phyloP scores from a whole-genome alignment of 64 coral and sea anemone genomes.

The Pocillopora verrucosa region DNA sequence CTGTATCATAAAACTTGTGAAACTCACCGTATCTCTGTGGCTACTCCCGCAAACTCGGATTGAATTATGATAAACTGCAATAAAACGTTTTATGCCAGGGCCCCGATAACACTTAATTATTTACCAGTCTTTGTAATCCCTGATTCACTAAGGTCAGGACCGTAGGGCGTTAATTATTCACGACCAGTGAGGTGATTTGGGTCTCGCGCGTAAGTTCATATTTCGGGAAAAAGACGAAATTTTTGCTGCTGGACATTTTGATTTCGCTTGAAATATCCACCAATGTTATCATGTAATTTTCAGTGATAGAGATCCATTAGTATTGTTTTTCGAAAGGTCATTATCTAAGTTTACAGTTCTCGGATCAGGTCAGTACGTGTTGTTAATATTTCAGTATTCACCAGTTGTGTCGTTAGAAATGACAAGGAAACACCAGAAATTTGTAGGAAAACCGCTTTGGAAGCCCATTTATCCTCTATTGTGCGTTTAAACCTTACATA shows the following conservation, averaged over 20 bases:
- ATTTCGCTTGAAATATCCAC: neutral
- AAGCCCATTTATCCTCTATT: neutral
- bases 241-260: neutral
- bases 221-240: neutral
- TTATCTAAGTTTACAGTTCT: neutral
- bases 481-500: neutral
- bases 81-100: constrained; percentile 55
- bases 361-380: constrained; percentile 7
- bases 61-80: constrained; percentile 39
- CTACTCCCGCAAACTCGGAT: constrained; percentile 16
- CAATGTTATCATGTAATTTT: neutral
- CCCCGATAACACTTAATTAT: constrained; percentile 35
- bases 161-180: constrained; percentile 32
- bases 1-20: neutral
- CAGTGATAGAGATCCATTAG: neutral
- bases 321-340: neutral
- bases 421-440: constrained; percentile 38
- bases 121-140: constrained; percentile 39
- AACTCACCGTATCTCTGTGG: constrained; percentile 25
- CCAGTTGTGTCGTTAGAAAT: constrained; percentile 25
- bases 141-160: constrained; percentile 35
- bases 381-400: constrained; percentile 53
- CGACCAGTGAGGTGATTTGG: constrained; percentile 9
- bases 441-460: neutral
- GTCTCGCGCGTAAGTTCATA: constrained; percentile 15